These are phyloP conservation scores for Artibeus jamaicensis DNA, from an alignment of 2,797 vertebrate genomes.

Conservation along the genomic window DNA sequence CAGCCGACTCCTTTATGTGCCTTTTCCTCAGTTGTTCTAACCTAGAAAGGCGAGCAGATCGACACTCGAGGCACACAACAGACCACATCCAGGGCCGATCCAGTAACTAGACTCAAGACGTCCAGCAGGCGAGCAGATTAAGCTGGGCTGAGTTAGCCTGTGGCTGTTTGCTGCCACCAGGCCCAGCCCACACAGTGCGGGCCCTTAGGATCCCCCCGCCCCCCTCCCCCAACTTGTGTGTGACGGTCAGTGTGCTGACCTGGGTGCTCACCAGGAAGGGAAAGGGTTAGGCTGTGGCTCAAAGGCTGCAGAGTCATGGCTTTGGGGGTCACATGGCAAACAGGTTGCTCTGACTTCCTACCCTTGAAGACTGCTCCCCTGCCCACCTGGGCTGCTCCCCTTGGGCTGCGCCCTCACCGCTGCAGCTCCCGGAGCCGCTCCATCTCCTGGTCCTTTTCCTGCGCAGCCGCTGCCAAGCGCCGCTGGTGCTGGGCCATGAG, in stretches of 20 bases:
- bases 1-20: fast-evolving
- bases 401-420: constrained; percentile 77
- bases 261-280: neutral
- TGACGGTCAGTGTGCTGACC: no score
- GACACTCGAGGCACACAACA: fast-evolving
- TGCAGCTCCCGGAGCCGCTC: constrained; percentile 90
- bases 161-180: neutral
- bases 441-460: constrained; percentile 88
- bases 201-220: neutral
- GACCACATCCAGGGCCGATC: neutral
- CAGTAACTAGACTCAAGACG: neutral
- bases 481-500: constrained; percentile 88
- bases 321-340: neutral
- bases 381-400: neutral
- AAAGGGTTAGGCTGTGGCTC: neutral
- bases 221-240: neutral
- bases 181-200: neutral
- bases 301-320: neutral
- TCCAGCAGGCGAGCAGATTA: fast-evolving
- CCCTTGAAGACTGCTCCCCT: neutral
- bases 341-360: neutral
- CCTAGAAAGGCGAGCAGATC: neutral
- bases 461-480: constrained; percentile 81
- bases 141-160: neutral
- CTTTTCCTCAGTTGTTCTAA: neutral